These are phyloP conservation scores for Empidonax traillii DNA, from an alignment of 2,113 vertebrate genomes.

Conservation along the genomic window DNA sequence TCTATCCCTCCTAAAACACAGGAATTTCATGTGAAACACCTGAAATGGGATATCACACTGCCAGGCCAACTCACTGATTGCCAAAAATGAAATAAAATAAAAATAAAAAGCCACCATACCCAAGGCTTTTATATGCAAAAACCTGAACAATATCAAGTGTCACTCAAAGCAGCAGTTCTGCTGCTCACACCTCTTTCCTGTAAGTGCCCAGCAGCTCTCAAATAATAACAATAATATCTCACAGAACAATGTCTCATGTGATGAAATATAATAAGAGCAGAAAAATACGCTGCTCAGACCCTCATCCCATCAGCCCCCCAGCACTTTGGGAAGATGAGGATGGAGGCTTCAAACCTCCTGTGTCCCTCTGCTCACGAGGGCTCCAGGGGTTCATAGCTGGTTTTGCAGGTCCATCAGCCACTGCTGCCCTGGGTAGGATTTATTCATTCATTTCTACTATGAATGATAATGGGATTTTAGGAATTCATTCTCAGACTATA, in stretches of 20 bases:
- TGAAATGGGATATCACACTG: neutral
- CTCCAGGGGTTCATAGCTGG: neutral
- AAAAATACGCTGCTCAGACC: neutral
- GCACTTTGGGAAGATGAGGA: neutral
- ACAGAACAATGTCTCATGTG: neutral
- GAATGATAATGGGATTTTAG: neutral
- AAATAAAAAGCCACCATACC: neutral
- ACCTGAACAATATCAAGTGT: neutral
- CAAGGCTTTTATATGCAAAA: neutral
- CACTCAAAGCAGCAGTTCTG: neutral
- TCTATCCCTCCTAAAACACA: neutral
- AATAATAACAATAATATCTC: neutral
- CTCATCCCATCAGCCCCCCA: neutral
- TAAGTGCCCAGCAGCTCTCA: neutral
- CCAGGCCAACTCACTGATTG: neutral
- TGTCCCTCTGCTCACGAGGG: neutral
- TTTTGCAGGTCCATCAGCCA: neutral
- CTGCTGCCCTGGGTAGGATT: neutral
- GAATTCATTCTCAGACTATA: neutral
- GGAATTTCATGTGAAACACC: neutral
- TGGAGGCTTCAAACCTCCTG: neutral
- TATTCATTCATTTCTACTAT: neutral
- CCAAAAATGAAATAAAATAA: constrained; percentile 1
- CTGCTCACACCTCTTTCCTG: neutral
- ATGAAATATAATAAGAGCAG: neutral